A percentile compares a stretch with the other conserved stretches of the same genome.
These are phyloP conservation scores for Leptogaster cylindrica DNA, from an alignment of 2,888 invertebrate species.

Conservation along the genomic window DNA sequence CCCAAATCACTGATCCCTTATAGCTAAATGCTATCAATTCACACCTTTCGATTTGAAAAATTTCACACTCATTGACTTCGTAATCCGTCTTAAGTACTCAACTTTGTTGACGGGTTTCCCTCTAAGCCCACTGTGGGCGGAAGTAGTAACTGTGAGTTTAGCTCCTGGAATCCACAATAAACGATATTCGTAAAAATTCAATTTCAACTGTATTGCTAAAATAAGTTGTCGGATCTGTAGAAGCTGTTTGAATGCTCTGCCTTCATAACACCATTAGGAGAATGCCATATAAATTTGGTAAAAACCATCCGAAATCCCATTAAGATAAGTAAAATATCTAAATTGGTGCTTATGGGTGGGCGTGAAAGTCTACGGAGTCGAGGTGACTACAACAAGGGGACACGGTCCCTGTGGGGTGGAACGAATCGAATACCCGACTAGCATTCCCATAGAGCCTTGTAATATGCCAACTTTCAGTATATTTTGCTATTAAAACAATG, in stretches of 20 bases:
- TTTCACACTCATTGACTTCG: no score
- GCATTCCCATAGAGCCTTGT: conserved; percentile 4
- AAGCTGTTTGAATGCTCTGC: neutral
- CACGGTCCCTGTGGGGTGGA: neutral
- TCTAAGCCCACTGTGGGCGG: no score
- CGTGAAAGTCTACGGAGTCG: conserved; percentile 5
- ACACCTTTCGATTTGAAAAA: no score
- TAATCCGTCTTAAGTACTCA: no score
- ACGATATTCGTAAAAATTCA: conserved; percentile 36
- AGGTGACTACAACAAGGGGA: neutral
- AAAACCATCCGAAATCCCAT: conserved; percentile 34
- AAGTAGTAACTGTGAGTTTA: no score
- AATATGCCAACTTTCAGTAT: conserved; percentile 31
- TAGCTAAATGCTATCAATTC: no score
- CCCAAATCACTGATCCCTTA: no score
- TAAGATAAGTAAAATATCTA: conserved; percentile 39
- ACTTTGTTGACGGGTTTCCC: no score
- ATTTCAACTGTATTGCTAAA: conserved; percentile 9
- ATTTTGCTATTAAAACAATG: conserved; percentile 24
- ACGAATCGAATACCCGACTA: neutral
- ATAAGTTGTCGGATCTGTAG: conserved; percentile 24
- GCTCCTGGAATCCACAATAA: no score
- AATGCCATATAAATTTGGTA: conserved; percentile 29
- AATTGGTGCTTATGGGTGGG: conserved; percentile 27
- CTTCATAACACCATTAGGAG: conserved; percentile 14